Evolutionary conservation across 2,888 invertebrate genomes (phyloP).

Genomic region (Lycaena phlaeas): DNA sequence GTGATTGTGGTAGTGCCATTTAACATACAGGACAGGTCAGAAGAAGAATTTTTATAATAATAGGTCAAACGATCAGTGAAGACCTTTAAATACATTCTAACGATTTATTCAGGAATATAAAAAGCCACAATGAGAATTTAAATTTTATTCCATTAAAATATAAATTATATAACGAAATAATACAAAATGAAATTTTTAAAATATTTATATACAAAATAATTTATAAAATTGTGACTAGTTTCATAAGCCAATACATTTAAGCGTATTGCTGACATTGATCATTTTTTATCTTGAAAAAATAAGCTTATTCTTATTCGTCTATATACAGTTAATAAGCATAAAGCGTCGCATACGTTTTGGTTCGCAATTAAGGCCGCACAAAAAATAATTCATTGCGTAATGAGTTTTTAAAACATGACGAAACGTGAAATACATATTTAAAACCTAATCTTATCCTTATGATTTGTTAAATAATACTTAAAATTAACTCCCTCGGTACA

Average conservation of each 20-base stretch:
- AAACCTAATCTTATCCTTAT: constrained; percentile 9
- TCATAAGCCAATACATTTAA: constrained; percentile 40
- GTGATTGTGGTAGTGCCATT: too few species aligned
- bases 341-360: neutral
- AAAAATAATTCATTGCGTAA: neutral
- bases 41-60: too few species aligned
- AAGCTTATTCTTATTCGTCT: constrained; percentile 8
- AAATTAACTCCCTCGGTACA: constrained; percentile 36
- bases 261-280: constrained; percentile 1
- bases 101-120: constrained; percentile 12
- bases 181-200: constrained; percentile 39
- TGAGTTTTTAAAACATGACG: neutral
- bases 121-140: constrained; percentile 26
- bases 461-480: constrained; percentile 3
- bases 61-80: too few species aligned
- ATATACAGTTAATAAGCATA: constrained; percentile 12
- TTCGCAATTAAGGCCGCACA: constrained; percentile 7
- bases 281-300: neutral
- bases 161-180: constrained; percentile 50
- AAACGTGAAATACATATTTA: neutral
- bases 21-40: too few species aligned
- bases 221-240: constrained; percentile 64
- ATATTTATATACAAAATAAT: constrained; percentile 68
- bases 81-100: too few species aligned
- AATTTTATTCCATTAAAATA: constrained; percentile 54